phyloP scores from a whole-genome alignment of 2,113 vertebrate species.

The Callocephalon fimbriatum region DNA sequence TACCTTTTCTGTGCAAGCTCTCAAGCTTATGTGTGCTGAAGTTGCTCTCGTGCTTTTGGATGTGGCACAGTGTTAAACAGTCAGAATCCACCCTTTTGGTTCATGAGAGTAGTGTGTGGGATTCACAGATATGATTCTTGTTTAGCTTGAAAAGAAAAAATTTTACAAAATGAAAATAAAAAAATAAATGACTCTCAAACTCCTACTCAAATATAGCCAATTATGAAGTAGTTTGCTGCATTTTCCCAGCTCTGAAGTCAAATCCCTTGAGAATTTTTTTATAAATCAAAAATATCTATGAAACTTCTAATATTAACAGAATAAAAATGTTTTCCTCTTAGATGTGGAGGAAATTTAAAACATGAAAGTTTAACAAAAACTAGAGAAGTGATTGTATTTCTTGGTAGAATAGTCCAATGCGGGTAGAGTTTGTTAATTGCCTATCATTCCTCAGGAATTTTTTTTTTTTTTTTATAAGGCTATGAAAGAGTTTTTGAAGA shows the following conservation, averaged over 20 bases:
- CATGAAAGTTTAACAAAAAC: neutral
- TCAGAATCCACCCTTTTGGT: neutral
- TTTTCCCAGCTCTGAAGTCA: constrained; percentile 26
- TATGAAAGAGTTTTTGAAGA: neutral
- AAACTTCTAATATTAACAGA: constrained; percentile 41
- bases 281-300: constrained; percentile 26
- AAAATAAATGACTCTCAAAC: constrained; percentile 27
- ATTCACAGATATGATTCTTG: neutral
- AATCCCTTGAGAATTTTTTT: constrained; percentile 26
- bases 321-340: neutral
- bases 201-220: constrained; percentile 54
- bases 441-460: neutral
- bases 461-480: neutral
- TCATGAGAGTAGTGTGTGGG: neutral
- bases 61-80: neutral
- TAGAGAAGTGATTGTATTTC: neutral
- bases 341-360: neutral
- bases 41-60: neutral
- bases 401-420: neutral
- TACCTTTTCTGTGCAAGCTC: neutral
- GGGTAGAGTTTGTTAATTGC: neutral
- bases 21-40: neutral
- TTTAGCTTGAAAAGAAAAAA: constrained; percentile 39
- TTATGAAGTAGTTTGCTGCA: constrained; percentile 54
- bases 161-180: constrained; percentile 37